Evolutionary conservation across 2,888 invertebrate species (phyloP).

Genomic region (Scelioninae gen. 1): DNA sequence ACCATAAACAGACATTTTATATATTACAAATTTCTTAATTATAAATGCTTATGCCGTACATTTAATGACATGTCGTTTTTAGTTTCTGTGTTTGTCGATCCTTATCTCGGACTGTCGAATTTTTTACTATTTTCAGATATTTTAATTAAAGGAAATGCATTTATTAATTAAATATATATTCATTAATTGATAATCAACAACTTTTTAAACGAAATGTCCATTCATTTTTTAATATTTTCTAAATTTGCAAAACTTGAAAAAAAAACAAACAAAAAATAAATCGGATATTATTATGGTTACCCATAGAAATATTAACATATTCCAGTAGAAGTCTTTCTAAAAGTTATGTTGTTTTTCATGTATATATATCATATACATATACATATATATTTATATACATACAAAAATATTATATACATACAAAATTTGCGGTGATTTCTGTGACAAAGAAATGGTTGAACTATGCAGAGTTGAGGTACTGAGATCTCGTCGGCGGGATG

Average conservation of each 20-base stretch:
- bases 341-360: no score
- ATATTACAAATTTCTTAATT: slow-evolving; percentile 66
- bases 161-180: slow-evolving; percentile 39
- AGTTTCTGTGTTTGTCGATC: slow-evolving; percentile 18
- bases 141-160: slow-evolving; percentile 50
- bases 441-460: slow-evolving; percentile 81
- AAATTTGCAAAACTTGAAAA: no score
- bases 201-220: neutral
- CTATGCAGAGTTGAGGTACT: slow-evolving; percentile 77
- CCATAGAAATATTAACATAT: no score
- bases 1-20: slow-evolving; percentile 41
- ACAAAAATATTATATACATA: slow-evolving; percentile 6
- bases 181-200: slow-evolving; percentile 7
- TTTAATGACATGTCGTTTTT: slow-evolving; percentile 26
- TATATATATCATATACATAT: no score
- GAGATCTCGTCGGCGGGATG: slow-evolving; percentile 82
- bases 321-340: no score
- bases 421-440: slow-evolving; percentile 59
- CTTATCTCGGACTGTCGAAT: slow-evolving; percentile 27
- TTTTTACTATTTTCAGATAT: slow-evolving; percentile 31
- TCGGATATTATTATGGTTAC: no score
- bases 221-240: no score
- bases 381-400: neutral
- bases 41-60: slow-evolving; percentile 39
- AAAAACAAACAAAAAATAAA: no score